These are phyloP conservation scores for Leguminivora glycinivorella DNA, from an alignment of 1,140 invertebrate genomes.

Conservation along the genomic window DNA sequence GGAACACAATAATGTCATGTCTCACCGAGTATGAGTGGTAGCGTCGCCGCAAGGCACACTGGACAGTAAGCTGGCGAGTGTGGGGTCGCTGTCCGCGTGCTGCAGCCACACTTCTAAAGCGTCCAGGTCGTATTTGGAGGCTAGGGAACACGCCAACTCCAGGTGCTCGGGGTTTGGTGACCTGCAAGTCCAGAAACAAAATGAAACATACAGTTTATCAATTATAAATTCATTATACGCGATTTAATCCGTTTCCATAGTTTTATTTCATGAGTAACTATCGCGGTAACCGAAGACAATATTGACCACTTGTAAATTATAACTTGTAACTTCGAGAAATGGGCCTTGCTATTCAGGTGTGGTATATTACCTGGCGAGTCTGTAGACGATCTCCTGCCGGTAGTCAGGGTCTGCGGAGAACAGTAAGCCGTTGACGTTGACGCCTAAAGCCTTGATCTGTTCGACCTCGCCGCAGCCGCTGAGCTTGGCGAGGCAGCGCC, in stretches of 20 bases:
- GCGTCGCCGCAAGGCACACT: slow-evolving; percentile 30
- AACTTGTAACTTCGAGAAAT: no score
- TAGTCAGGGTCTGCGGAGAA: slow-evolving; percentile 61
- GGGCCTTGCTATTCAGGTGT: not conserved
- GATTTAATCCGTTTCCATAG: no score
- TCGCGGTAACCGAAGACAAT: no score
- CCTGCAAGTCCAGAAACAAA: slow-evolving; percentile 31
- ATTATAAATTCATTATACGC: no score
- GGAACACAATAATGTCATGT: not conserved
- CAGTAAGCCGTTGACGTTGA: slow-evolving; percentile 52
- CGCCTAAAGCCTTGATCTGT: slow-evolving; percentile 38
- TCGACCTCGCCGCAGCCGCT: slow-evolving; percentile 54
- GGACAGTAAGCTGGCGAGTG: slow-evolving; percentile 10
- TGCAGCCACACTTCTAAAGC: slow-evolving; percentile 57
- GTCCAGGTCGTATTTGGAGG: slow-evolving; percentile 46
- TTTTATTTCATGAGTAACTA: no score
- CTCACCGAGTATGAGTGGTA: slow-evolving; percentile 35
- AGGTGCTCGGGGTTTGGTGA: slow-evolving; percentile 40
- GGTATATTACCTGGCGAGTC: slow-evolving; percentile 43
- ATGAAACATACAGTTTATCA: not conserved
- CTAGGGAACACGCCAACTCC: slow-evolving; percentile 47
- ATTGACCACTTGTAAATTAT: no score
- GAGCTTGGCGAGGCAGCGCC: slow-evolving; percentile 49
- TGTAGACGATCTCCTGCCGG: slow-evolving; percentile 49
- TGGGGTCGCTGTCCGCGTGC: slow-evolving; percentile 43